Conservation (phyloP, 2,888 invertebrate genomes). For the Adelognathus sp. region DNA sequence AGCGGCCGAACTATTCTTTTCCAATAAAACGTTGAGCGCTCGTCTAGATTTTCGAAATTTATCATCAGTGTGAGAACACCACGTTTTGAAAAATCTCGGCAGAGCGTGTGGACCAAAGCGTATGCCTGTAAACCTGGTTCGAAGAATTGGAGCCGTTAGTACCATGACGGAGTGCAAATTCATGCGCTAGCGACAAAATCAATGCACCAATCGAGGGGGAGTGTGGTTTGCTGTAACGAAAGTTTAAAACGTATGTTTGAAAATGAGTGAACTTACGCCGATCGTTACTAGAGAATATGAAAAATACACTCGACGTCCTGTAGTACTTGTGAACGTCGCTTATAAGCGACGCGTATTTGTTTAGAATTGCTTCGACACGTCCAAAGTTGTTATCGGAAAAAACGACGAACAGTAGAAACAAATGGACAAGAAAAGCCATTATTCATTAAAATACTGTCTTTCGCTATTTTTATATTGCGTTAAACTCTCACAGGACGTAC, state of each 20-base stretch:
- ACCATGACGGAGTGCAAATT: too few relatives aligned
- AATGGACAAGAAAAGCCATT: background rate
- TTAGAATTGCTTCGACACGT: background rate
- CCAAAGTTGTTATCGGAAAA: background rate
- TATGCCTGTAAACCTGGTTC: conserved; percentile 38
- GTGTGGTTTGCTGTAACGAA: background rate
- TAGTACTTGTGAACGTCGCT: conserved; percentile 63
- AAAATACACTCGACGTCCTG: conserved; percentile 63
- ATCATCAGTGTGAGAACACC: conserved; percentile 53
- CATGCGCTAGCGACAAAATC: too few relatives aligned
- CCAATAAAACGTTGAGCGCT: conserved; percentile 32
- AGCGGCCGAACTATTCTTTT: conserved; percentile 60
- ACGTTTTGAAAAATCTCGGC: conserved; percentile 62
- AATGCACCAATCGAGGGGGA: too few relatives aligned
- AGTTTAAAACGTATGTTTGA: background rate
- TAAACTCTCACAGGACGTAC: background rate
- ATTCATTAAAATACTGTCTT: background rate
- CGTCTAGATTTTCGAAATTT: conserved; percentile 43
- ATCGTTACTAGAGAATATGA: conserved; percentile 51
- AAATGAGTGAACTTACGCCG: conserved; percentile 30
- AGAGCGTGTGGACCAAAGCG: conserved; percentile 53
- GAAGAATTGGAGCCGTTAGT: too few relatives aligned
- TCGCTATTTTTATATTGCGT: background rate
- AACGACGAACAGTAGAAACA: conserved; percentile 13
- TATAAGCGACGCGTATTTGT: conserved; percentile 37